phyloP scores from a whole-genome alignment of 2,797 vertebrate genomes.

The Lutjanus argentimaculatus region DNA sequence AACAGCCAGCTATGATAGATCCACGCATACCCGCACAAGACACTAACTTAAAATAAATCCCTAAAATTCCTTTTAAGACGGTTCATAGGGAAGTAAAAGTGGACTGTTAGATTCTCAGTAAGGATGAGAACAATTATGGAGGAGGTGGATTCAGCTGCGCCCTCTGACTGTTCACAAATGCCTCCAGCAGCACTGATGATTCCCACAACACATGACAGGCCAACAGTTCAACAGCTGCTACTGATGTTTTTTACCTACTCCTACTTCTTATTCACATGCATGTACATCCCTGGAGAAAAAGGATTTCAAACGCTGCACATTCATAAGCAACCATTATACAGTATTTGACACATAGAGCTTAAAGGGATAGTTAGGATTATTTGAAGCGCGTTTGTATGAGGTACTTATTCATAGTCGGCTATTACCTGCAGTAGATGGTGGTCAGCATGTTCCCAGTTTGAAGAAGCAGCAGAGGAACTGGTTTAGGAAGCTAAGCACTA shows the following conservation, averaged over 20 bases:
- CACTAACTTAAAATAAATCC: neutral
- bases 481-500: no score
- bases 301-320: slow-evolving; percentile 3
- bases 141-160: slow-evolving; percentile 14
- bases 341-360: neutral
- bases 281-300: slow-evolving; percentile 1
- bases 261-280: slow-evolving; percentile 3
- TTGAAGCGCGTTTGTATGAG: no score
- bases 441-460: no score
- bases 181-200: slow-evolving; percentile 22
- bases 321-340: neutral
- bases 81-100: slow-evolving; percentile 30
- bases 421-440: no score
- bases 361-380: no score
- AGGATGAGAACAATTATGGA: slow-evolving; percentile 16
- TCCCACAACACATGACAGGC: slow-evolving; percentile 4
- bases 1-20: slow-evolving; percentile 2
- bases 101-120: slow-evolving; percentile 1
- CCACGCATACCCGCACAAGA: no score
- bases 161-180: slow-evolving; percentile 20
- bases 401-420: no score
- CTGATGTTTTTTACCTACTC: neutral
- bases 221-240: slow-evolving; percentile 16
- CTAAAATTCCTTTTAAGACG: slow-evolving; percentile 3
- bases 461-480: no score